Percentiles rank a stretch among this genome's conserved stretches.
These are phyloP conservation scores for Melanargia galathea DNA, from an alignment of 2,888 invertebrate genomes.

Conservation along the genomic window DNA sequence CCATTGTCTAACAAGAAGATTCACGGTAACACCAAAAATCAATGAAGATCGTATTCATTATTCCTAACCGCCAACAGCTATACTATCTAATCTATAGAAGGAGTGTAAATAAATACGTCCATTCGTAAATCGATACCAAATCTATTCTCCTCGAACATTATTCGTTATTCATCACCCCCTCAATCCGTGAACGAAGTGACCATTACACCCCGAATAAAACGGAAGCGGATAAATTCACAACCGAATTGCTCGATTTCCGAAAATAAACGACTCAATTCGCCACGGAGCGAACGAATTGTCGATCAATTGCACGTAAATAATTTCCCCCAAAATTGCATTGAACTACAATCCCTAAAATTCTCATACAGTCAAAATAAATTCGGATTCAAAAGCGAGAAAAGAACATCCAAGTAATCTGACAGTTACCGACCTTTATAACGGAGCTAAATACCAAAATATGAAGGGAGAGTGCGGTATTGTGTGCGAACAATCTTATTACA, in stretches of 20 bases:
- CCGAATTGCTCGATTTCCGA: slow-evolving; percentile 76
- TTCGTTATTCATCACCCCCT: slow-evolving; percentile 61
- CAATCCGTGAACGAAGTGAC: slow-evolving; percentile 54
- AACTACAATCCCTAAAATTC: slow-evolving; percentile 32
- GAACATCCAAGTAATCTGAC: slow-evolving; percentile 49
- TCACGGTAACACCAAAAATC: too few species aligned
- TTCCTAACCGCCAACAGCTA: slow-evolving; percentile 3
- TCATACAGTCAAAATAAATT: slow-evolving; percentile 27
- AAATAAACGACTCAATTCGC: slow-evolving; percentile 69
- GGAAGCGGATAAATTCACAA: slow-evolving; percentile 67
- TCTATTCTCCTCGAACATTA: slow-evolving; percentile 72
- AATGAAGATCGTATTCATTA: slow-evolving; percentile 1
- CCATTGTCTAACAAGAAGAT: too few species aligned
- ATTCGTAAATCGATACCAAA: slow-evolving; percentile 43
- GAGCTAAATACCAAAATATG: slow-evolving; percentile 56
- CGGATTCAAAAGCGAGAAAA: slow-evolving; percentile 33
- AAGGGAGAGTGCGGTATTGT: slow-evolving; percentile 47
- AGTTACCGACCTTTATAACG: slow-evolving; percentile 50
- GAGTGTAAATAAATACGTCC: slow-evolving; percentile 25
- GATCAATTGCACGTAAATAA: slow-evolving; percentile 45
- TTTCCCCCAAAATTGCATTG: slow-evolving; percentile 21
- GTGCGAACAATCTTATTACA: slow-evolving; percentile 48
- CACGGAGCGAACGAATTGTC: slow-evolving; percentile 60
- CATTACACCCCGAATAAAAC: slow-evolving; percentile 62
- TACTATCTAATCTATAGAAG: slow-evolving; percentile 7